Evolutionary conservation across 2,113 vertebrate species (phyloP).

Genomic region (Coptodon bakossiorum): DNA sequence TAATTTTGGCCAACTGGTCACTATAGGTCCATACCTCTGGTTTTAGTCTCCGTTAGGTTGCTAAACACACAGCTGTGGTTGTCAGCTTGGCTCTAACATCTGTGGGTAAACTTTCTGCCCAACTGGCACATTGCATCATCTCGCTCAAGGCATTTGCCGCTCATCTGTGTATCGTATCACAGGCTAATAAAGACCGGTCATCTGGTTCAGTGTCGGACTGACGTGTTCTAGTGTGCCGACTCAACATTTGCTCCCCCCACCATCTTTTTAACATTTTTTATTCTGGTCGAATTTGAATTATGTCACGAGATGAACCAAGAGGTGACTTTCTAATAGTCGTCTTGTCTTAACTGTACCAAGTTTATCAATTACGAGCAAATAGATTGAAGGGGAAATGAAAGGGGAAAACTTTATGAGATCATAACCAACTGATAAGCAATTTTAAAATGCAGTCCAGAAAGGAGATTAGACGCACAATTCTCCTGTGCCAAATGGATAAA

Average conservation of each 20-base stretch:
- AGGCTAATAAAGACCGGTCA: neutral
- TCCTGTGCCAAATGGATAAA: neutral
- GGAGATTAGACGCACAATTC: neutral
- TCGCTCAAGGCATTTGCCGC: neutral
- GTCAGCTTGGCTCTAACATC: neutral
- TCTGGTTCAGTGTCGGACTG: neutral
- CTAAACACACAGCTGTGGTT: neutral
- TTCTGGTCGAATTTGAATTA: neutral
- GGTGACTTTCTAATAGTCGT: neutral
- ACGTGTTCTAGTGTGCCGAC: neutral
- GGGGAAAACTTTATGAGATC: neutral
- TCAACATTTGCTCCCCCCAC: neutral
- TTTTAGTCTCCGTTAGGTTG: neutral
- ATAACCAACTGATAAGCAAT: neutral
- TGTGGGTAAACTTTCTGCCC: neutral
- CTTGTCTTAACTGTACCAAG: neutral
- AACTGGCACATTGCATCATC: neutral
- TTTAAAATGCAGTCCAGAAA: neutral
- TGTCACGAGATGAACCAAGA: neutral
- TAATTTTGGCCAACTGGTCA: neutral
- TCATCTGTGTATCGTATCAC: neutral
- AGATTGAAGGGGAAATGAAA: accelerated
- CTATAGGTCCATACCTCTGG: neutral
- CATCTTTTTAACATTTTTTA: neutral
- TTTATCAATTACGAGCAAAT: neutral